Conservation (phyloP, 1,140 invertebrate species). For the Caerostris darwini region DNA sequence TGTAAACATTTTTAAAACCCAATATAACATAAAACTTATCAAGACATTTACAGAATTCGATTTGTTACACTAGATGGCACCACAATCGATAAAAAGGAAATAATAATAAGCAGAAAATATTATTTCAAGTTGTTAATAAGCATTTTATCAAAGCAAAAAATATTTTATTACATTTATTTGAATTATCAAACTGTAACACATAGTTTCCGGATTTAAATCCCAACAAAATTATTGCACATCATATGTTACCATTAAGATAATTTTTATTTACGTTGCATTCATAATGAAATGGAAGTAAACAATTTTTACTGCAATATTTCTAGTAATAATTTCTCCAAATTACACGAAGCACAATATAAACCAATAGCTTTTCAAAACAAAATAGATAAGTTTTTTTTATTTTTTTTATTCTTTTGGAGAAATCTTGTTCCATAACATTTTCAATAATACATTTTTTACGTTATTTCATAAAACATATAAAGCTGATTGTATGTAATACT, state of each 20-base stretch:
- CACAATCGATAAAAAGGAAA: neutral
- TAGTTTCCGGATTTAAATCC: neutral
- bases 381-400: neutral
- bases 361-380: neutral
- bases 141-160: neutral
- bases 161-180: neutral
- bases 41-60: neutral
- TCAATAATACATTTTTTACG: neutral
- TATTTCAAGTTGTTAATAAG: neutral
- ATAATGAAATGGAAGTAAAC: neutral
- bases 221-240: slow-evolving; percentile 15
- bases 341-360: neutral
- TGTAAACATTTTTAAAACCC: neutral
- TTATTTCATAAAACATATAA: slow-evolving; percentile 14
- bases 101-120: neutral
- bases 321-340: neutral
- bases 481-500: slow-evolving; percentile 28
- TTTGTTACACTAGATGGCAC: neutral
- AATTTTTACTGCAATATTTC: neutral
- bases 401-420: neutral
- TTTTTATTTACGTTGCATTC: neutral
- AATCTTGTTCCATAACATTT: neutral
- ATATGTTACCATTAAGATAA: neutral
- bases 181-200: neutral
- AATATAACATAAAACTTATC: neutral